phyloP scores from a whole-genome alignment of 2,113 vertebrate species.

The Thamnophis sirtalis region DNA sequence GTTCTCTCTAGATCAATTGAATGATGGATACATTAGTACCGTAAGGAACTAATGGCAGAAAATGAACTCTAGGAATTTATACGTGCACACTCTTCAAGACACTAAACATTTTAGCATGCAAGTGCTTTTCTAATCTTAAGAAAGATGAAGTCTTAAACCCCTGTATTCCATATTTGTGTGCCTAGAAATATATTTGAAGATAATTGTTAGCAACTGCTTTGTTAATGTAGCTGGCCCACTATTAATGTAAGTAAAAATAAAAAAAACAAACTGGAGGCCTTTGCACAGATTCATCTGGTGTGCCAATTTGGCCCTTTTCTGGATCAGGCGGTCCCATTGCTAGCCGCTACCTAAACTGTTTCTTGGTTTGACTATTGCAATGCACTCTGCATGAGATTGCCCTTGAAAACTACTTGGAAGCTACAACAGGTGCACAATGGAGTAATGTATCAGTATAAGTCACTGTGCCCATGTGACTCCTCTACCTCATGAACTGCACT shows the following conservation, averaged over 20 bases:
- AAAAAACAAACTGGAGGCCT: background rate
- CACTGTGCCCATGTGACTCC: background rate
- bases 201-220: background rate
- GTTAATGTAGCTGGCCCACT: background rate
- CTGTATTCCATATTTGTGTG: background rate
- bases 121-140: background rate
- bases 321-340: background rate
- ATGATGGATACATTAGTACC: background rate
- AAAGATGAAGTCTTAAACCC: background rate
- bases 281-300: background rate
- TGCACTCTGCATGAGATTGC: background rate
- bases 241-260: background rate
- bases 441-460: background rate
- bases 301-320: background rate
- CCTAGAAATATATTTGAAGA: background rate
- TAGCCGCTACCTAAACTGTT: background rate
- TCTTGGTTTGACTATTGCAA: background rate
- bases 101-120: background rate
- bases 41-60: background rate
- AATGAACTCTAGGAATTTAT: rapidly evolving
- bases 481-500: background rate
- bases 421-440: background rate
- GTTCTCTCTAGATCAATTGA: background rate
- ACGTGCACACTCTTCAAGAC: background rate
- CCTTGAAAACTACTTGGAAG: background rate